Evolutionary conservation across 2,113 vertebrate species (phyloP), one percentile per base, ranked within the genome.

Genomic region (Dolichallabes microphthalmus): DNA sequence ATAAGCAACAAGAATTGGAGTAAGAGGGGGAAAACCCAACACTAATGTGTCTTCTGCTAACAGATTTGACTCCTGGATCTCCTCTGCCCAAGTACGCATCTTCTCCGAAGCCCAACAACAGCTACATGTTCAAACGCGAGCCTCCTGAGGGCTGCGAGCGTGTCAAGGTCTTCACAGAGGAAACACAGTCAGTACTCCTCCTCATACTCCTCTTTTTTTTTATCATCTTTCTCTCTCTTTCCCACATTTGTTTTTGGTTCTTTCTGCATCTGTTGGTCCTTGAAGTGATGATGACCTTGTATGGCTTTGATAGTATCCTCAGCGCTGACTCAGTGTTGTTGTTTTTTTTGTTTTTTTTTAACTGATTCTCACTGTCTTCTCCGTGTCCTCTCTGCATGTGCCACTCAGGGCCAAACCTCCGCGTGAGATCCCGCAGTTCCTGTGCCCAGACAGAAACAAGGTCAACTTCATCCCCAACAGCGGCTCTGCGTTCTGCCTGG

Each of bases 391-490:
- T 68, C 30, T 75, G 57, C 13, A 19, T 57, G 35, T 45, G 8
- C 30, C 45, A 35, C 60, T 81, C 82, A 96, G 96, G 94, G 94
- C 96, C 93, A 96, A 95, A 89, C 95, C 94, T 13, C 91, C 95
- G 80, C 94, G 94, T 25, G 95, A 96, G 94, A 95, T 96, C 90
- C 96, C 96, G 87, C 93, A 94, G 82, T 96, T 97, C 93, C 96
- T 96, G 87, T 95, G 95, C 88, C 96, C 96, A 69, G 96, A 97
- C 93, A 96, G 95, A 93, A 97, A 97, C 92, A 97, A 97, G 93
- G 96, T 97, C 92, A 97, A 97, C 94, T 97, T 97, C 91, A 95
- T 96, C 90, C 96, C 96, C 45, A 96, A 97, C 90, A 96, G 95
- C 63, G 95, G 96, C 87, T 97, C 96, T 82, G 96, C 96, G 27